Evolutionary conservation across 2,888 invertebrate species (phyloP).

Genomic region (Hipparchia sbordonii): DNA sequence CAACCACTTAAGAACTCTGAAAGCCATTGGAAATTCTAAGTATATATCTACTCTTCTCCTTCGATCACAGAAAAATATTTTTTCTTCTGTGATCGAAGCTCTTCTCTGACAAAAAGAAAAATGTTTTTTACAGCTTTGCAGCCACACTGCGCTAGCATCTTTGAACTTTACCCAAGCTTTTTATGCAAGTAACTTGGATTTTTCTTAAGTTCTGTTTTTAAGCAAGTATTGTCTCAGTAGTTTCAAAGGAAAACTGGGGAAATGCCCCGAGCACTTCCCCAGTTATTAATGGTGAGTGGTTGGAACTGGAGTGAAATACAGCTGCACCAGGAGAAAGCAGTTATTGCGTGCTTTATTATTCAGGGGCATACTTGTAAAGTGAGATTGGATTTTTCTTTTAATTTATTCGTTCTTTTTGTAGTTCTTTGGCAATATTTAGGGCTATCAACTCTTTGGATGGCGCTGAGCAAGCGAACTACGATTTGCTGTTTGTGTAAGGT

Average conservation of each 20-base stretch:
- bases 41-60: no score
- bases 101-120: no score
- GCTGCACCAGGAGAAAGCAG: conserved; percentile 21
- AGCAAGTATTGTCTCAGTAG: conserved; percentile 25
- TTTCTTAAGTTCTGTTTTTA: conserved; percentile 15
- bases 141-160: neutral
- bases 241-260: conserved; percentile 24
- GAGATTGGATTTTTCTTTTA: neutral
- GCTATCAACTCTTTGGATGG: no score
- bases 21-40: no score
- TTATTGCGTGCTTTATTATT: conserved; percentile 27
- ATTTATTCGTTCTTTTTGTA: no score
- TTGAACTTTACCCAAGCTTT: neutral
- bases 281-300: conserved; percentile 31
- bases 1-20: no score
- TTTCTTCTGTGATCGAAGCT: no score
- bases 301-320: conserved; percentile 21
- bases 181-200: conserved; percentile 9
- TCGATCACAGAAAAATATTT: no score
- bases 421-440: no score
- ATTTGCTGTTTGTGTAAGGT: no score
- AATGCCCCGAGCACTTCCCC: conserved; percentile 29
- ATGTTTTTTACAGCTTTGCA: neutral
- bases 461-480: no score
- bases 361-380: conserved; percentile 7